Base-by-base conservation (phyloP, 2,113 vertebrate species). In the Meles meles region DNA sequence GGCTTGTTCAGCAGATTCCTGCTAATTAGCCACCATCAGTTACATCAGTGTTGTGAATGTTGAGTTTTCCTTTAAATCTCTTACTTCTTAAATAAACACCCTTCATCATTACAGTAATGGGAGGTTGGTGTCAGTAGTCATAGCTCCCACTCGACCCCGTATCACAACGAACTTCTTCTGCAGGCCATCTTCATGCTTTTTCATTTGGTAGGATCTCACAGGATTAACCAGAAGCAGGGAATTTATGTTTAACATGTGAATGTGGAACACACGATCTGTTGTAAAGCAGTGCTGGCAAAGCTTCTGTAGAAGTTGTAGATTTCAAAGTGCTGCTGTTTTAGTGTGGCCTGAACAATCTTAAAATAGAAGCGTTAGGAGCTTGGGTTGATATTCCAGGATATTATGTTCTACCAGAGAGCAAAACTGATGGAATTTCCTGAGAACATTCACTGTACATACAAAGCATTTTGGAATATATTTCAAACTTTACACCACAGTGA, bases 31-130 rank as follows among this genome's bases (percentile, higher is more conserved):
- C 61, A 82, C 39, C 81, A 42, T 27, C 34, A 84, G n/a, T 93
- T 61, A 80, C 1, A 74, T 21, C 47, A 55, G 20, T 92, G 25
- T 52, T 37, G 12, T 37, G 39, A 95, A 87, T 6, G 29, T 0
- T 88, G 17, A 88, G 13, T 79, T 21, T 92, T 72, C 72, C 47
- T 96, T 95, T 57, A 94, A 95, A 79, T 67, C 67, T 67, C 59
- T 25, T 47, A 63, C 34, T 77, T 94, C 34, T 94, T 61, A 42
- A 90, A 94, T 52, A 69, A 81, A 82, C 3, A n/a, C 42, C 87
- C 39, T 95, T 94, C 9, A 67, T 91, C 34, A 67, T 42, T 76
- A 49, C 7, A 67, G 17, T 59, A 20, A 31, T 42, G 4, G 2
- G 6, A 80, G 3, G 5, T 65, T 55, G 15, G 2, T 12, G 42